A percentile compares a stretch with the other conserved stretches of the same genome.
Conservation (phyloP, 2,888 invertebrate genomes). For the Petrophora chlorosata region DNA sequence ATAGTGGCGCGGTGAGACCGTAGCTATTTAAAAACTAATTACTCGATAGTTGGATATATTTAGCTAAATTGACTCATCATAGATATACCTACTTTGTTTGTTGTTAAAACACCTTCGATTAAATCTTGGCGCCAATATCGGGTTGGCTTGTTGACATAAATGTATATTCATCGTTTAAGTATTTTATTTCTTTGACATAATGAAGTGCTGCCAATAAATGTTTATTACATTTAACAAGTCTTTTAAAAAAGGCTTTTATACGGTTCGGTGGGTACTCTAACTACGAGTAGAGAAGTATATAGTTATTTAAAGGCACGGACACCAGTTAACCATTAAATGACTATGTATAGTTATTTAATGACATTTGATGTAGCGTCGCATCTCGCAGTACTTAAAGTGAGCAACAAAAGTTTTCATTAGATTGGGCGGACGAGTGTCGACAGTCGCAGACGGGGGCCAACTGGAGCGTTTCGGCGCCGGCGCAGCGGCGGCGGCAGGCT, state of each 20-base stretch:
- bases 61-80: constrained; percentile 44
- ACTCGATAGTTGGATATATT: constrained; percentile 44
- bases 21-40: constrained; percentile 53
- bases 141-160: constrained; percentile 2
- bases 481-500: constrained; percentile 37
- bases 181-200: not conserved
- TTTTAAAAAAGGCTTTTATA: not conserved
- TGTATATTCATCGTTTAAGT: not conserved
- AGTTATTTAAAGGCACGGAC: too few relatives aligned
- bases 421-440: constrained; percentile 16
- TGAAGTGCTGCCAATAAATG: too few relatives aligned
- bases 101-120: constrained; percentile 8
- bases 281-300: not conserved
- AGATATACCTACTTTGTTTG: not conserved
- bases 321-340: not conserved
- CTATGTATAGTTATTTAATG: not conserved
- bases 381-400: not conserved
- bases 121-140: constrained; percentile 9
- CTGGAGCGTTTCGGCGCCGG: constrained; percentile 76
- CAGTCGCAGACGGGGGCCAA: constrained; percentile 46
- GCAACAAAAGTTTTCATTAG: constrained; percentile 21
- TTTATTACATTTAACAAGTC: too few relatives aligned
- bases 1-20: constrained; percentile 41
- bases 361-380: not conserved
- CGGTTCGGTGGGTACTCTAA: too few relatives aligned